Evolutionary conservation across 2,113 vertebrate species (phyloP).

Genomic region (Leucopternis melanops): DNA sequence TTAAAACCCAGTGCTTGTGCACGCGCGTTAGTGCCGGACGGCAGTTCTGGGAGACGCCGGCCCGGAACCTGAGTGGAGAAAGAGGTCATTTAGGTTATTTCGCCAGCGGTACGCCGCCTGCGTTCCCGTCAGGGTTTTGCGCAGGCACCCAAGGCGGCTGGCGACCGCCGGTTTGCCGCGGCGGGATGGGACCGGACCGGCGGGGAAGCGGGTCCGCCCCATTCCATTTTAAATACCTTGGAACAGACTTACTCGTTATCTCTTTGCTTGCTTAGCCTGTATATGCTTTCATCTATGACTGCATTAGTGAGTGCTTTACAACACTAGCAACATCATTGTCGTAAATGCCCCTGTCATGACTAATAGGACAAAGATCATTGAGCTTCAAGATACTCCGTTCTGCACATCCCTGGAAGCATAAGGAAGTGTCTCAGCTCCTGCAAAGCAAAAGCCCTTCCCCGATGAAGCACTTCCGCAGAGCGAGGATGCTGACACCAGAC

Average conservation of each 20-base stretch:
- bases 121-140: too few species aligned
- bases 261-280: not conserved
- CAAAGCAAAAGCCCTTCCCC: not conserved
- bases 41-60: too few species aligned
- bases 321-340: not conserved
- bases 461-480: not conserved
- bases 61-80: too few species aligned
- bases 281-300: not conserved
- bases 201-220: too few species aligned
- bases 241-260: not conserved
- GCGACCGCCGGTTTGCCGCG: too few species aligned
- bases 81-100: too few species aligned
- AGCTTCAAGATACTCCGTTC: not conserved
- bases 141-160: too few species aligned
- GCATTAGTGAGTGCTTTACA: not conserved
- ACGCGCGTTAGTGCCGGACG: too few species aligned
- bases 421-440: fast-evolving
- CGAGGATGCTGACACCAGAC: not conserved
- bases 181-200: too few species aligned
- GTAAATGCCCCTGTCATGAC: not conserved
- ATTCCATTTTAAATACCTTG: not conserved
- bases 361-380: not conserved
- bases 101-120: too few species aligned
- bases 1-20: too few species aligned
- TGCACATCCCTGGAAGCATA: not conserved